phyloP scores from a whole-genome alignment of 2,113 vertebrate genomes.

The Microcebus murinus region DNA sequence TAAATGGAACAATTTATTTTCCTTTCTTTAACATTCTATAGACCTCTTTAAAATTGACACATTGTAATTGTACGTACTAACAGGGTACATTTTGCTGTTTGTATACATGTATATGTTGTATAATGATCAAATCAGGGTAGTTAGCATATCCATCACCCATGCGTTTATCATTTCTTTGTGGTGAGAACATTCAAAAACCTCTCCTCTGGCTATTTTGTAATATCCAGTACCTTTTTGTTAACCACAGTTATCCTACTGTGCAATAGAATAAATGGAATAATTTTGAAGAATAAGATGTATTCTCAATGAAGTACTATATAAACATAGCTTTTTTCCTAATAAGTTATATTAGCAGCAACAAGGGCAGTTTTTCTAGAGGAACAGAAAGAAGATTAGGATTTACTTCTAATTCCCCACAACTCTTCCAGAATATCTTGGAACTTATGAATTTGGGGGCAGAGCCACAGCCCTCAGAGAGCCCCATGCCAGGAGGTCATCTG shows the following conservation, averaged over 20 bases:
- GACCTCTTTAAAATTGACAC: background rate
- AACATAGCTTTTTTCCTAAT: background rate
- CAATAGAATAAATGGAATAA: background rate
- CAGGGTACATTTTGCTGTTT: background rate
- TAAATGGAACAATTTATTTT: background rate
- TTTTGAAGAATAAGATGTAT: background rate
- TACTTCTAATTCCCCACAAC: background rate
- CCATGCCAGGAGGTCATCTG: background rate
- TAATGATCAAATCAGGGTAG: background rate
- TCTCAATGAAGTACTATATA: background rate
- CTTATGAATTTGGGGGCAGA: rapidly evolving
- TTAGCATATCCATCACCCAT: background rate
- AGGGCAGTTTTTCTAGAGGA: background rate
- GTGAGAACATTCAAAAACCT: background rate
- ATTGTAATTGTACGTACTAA: background rate
- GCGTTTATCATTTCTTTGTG: background rate
- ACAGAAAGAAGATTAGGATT: background rate
- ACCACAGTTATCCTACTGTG: background rate
- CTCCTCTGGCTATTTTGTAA: background rate
- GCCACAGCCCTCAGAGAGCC: background rate
- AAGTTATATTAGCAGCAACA: background rate
- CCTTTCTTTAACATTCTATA: background rate
- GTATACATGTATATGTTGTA: background rate
- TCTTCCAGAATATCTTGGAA: background rate
- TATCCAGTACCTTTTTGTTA: background rate